Evolutionary conservation across 1,140 invertebrate genomes (phyloP), one percentile per base, ranked within the genome.

Genomic region (Ctenoplectra terminalis): DNA sequence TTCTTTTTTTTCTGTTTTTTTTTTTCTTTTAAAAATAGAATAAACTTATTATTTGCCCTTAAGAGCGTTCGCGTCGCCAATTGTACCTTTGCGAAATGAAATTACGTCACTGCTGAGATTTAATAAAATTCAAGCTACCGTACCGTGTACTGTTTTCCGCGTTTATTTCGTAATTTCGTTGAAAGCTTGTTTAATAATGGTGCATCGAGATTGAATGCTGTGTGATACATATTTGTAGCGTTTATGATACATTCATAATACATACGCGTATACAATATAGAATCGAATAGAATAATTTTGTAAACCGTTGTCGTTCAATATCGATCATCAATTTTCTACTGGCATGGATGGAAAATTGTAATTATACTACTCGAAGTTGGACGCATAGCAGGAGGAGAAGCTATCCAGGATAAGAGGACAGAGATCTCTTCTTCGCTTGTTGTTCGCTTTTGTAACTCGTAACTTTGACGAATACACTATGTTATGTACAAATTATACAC

Each of bases 271-370:
- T 37, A 31, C 20, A 46, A 46, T 34, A 34, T 20, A 43, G 13
- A 26, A 37, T 20, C 15, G 50, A 67, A 34, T 58, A 20, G 66
- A 78, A 70, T 78, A 46, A 78, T 48, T 70, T 48, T 69, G 23
- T 15, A 69, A 7, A 40, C 46, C 7, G 56, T 20, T 23, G 40
- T 15, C 5, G 63, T 40, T 9, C 26, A 67, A 46, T 67, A 46
- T 69, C 64, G 50, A 63, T 64, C 58, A 37, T 37, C 40, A n/a
- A 63, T 50, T 48, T 43, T 46, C 43, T 23, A n/a, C 2, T 17
- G n/a, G 20, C 2, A 17, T 15, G 20, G 15, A 54, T 3, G 50
- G 29, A 23, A 34, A 50, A 50, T 69, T 29, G 67, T 70, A 60
- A 78, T 78, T 60, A 31, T 20, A 46, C 23, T 23, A 34, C n/a